Conservation (phyloP, 2,888 invertebrate species). For the Meganola albula region DNA sequence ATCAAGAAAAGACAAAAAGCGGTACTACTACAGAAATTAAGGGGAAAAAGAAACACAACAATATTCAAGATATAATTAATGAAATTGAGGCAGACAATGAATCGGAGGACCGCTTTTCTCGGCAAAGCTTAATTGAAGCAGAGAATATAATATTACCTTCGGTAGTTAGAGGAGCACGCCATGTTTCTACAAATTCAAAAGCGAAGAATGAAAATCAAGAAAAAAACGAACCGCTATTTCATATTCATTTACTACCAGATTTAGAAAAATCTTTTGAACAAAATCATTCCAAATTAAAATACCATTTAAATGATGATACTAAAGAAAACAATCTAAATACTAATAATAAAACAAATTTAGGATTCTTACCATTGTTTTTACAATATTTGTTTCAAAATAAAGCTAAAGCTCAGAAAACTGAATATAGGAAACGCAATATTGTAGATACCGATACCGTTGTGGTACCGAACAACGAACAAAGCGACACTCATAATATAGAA, state of each 20-base stretch:
- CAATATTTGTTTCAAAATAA: constrained; percentile 45
- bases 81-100: constrained; percentile 42
- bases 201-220: constrained; percentile 5
- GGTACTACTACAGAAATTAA: constrained; percentile 11
- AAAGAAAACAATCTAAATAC: background rate
- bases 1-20: constrained; percentile 4
- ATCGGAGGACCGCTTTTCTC: constrained; percentile 21
- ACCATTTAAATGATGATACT: constrained; percentile 1
- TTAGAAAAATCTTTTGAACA: no score
- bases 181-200: constrained; percentile 6
- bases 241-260: no score
- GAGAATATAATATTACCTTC: constrained; percentile 34
- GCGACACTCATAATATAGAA: no score
- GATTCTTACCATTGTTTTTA: constrained; percentile 46
- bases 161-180: constrained; percentile 13
- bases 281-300: constrained; percentile 3
- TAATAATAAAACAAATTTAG: constrained; percentile 22
- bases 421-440: constrained; percentile 25
- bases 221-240: constrained; percentile 3
- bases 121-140: constrained; percentile 42
- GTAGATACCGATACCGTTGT: constrained; percentile 4
- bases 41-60: constrained; percentile 45
- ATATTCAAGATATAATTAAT: constrained; percentile 63
- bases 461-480: no score
- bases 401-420: constrained; percentile 14